Conservation (phyloP, 2,888 invertebrate species). For the Odontothrips loti region DNA sequence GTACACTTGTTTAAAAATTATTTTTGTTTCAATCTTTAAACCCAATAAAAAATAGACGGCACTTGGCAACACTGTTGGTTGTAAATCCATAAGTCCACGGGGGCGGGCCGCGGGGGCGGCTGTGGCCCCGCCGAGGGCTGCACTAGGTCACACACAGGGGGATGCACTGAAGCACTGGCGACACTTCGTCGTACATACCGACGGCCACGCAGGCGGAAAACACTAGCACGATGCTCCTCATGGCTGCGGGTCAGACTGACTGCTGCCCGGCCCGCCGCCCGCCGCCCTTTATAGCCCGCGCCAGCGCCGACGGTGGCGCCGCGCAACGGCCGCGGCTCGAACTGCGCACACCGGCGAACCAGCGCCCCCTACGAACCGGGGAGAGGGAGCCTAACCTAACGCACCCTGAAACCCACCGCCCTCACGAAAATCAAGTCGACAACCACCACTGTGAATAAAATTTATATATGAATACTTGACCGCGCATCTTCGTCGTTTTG, state of each 20-base stretch:
- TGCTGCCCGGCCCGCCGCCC: background rate
- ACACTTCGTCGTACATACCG: constrained; percentile 15
- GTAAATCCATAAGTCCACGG: background rate
- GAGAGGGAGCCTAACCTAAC: too few relatives aligned
- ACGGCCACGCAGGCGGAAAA: constrained; percentile 11
- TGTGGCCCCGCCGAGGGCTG: background rate
- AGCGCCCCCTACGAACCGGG: too few relatives aligned
- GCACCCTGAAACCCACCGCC: too few relatives aligned
- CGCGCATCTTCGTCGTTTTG: too few relatives aligned
- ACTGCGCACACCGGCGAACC: background rate
- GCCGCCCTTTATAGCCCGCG: constrained; percentile 8
- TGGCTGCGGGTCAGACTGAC: background rate
- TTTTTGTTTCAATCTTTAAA: too few relatives aligned
- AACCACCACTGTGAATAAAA: too few relatives aligned
- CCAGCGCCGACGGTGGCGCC: background rate
- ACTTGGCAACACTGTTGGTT: background rate
- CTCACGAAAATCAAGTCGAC: too few relatives aligned
- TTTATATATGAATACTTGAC: too few relatives aligned
- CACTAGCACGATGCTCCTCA: constrained; percentile 18
- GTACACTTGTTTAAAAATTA: too few relatives aligned
- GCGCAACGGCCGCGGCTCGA: background rate
- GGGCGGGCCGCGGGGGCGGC: too few relatives aligned
- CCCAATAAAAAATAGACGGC: background rate
- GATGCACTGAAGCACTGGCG: background rate
- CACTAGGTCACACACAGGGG: background rate